phyloP scores from a whole-genome alignment of 1,140 invertebrate genomes.

The Trichonephila inaurata region DNA sequence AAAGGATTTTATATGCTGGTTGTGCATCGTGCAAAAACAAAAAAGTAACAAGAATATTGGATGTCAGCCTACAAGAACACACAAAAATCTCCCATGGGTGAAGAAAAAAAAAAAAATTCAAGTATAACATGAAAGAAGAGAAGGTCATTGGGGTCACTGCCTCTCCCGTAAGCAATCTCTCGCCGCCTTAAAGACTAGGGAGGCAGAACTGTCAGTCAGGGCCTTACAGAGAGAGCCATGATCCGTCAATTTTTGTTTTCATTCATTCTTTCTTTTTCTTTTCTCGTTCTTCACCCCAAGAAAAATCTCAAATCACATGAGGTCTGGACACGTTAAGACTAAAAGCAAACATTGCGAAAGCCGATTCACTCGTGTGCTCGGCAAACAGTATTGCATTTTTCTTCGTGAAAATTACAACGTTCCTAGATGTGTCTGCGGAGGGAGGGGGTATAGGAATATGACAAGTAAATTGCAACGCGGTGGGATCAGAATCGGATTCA shows the following conservation, averaged over 20 bases:
- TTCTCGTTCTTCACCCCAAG: not conserved
- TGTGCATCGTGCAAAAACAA: not conserved
- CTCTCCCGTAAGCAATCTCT: constrained; percentile 12
- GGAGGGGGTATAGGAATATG: not conserved
- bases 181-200: constrained; percentile 46
- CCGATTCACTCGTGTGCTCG: not conserved
- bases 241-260: constrained; percentile 26
- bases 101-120: not conserved
- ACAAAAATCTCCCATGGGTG: not conserved
- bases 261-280: not conserved
- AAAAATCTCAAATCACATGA: not conserved
- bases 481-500: constrained; percentile 27
- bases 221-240: not conserved
- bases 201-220: constrained; percentile 30
- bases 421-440: not conserved
- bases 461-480: constrained; percentile 23
- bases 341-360: constrained; percentile 61
- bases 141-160: constrained; percentile 38
- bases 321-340: constrained; percentile 38
- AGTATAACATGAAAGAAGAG: not conserved
- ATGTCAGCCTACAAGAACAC: not conserved
- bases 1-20: not conserved
- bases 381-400: constrained; percentile 22
- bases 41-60: not conserved
- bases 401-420: constrained; percentile 24